These are phyloP conservation scores for Drepana falcataria DNA, from an alignment of 2,888 invertebrate species.

Conservation along the genomic window DNA sequence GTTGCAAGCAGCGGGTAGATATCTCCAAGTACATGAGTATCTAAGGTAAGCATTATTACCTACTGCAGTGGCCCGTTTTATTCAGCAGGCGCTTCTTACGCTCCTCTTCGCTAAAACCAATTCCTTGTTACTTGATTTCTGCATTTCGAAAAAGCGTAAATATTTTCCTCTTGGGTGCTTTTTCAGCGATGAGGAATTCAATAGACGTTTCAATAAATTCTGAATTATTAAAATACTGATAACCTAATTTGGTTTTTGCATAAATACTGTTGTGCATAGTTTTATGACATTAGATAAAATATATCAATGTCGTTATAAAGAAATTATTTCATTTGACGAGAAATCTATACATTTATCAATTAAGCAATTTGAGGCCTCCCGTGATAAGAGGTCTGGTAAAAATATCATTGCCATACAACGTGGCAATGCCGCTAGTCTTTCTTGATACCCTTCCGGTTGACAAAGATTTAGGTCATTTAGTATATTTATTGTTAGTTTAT, in stretches of 20 bases:
- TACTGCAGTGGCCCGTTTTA: constrained; percentile 59
- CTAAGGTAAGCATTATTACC: constrained; percentile 57
- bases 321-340: too few relatives aligned
- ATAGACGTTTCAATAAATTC: constrained; percentile 48
- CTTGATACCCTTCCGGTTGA: too few relatives aligned
- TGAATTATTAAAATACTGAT: constrained; percentile 52
- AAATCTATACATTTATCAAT: too few relatives aligned
- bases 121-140: constrained; percentile 78
- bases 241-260: constrained; percentile 19
- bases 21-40: constrained; percentile 47
- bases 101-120: constrained; percentile 72
- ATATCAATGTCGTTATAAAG: too few relatives aligned
- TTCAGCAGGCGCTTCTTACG: constrained; percentile 64
- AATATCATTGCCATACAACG: too few relatives aligned
- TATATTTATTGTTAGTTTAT: too few relatives aligned
- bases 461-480: too few relatives aligned
- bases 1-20: constrained; percentile 20
- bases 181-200: constrained; percentile 63
- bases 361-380: too few relatives aligned
- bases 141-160: constrained; percentile 77
- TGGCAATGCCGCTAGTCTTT: too few relatives aligned
- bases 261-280: constrained; percentile 17
- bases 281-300: too few relatives aligned
- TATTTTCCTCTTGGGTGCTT: constrained; percentile 74
- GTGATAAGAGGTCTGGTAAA: too few relatives aligned